Evolutionary conservation across 2,888 invertebrate genomes (phyloP), one percentile per base, ranked within the genome.

Genomic region (Biston betularia): DNA sequence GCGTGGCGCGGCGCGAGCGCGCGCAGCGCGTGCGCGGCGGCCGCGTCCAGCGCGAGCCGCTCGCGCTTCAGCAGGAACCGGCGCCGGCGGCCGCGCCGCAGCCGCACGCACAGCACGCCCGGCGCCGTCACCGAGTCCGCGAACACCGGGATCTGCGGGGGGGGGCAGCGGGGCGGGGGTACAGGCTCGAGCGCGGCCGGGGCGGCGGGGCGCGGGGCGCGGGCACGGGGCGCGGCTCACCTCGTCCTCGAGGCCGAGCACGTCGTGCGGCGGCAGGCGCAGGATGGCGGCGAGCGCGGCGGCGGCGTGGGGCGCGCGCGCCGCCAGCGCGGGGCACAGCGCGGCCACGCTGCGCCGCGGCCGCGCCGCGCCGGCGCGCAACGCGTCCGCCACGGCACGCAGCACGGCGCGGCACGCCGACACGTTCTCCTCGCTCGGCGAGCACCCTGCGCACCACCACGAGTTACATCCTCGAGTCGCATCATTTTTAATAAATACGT

Each of bases 11-110:
- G 75, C 68, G 52, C 82, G 80, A 6, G 71, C 69, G 0, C 69
- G 48, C 6, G 66, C 57, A 1, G 53, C 65, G 68, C 75, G 62
- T 12, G 72, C 42, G 82, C 83, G 0, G 82, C 82, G 1, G 84
- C 86, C 63, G 88, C 89, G 2, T 64, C 67, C 0, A 65, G 68
- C 61, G 85, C 71, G 0, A 79, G 72, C 67, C 87, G 89, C 0
- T 89, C 91, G 1, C 80, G 72, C 75, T 91, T 92, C 52, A 81
- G 76, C 7, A 92, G 70, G 61, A 70, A 85, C 0, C 83, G 77
- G 0, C 76, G 73, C 0, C 63, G 38, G 34, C 45, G 9, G 9
- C 0, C 89, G 71, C 80, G 76, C 0, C 82, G 78, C 1, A 84
- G 60, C 0, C 81, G 59, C 2, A 74, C 84, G 0, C 65, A 54